Evolutionary conservation across 2,797 vertebrate genomes (phyloP).

Genomic region (Podarcis siculus): DNA sequence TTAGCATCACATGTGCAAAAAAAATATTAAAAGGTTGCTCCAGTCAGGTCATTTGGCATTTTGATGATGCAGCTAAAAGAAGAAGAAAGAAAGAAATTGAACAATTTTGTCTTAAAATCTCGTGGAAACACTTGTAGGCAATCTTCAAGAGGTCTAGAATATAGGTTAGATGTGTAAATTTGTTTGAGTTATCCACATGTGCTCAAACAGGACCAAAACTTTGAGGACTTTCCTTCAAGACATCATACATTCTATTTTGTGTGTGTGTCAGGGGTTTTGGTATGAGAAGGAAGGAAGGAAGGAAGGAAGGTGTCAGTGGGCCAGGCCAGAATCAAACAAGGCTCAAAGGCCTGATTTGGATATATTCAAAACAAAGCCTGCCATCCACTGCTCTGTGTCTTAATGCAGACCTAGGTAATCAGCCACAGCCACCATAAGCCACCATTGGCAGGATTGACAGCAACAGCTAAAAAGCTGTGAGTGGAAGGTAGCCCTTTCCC

Average conservation of each 20-base stretch:
- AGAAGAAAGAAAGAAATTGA: neutral
- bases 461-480: too few relatives aligned
- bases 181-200: constrained; percentile 30
- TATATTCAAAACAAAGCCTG: neutral
- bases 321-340: neutral
- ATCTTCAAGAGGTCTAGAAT: neutral
- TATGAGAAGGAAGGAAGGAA: neutral
- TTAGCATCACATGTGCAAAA: neutral
- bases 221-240: neutral
- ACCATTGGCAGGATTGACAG: too few relatives aligned
- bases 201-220: constrained; percentile 34
- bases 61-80: neutral
- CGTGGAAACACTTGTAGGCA: neutral
- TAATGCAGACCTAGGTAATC: too few relatives aligned
- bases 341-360: neutral
- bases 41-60: neutral
- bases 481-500: too few relatives aligned
- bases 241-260: neutral
- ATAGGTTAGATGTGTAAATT: constrained; percentile 25
- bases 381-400: neutral
- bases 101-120: neutral
- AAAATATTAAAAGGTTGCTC: neutral
- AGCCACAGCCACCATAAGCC: too few relatives aligned
- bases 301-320: neutral
- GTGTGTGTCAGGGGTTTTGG: too few relatives aligned